Percentiles rank a stretch among this genome's conserved stretches.
Evolutionary conservation across 2,797 vertebrate species (phyloP).

Genomic region (Gastrophryne carolinensis): DNA sequence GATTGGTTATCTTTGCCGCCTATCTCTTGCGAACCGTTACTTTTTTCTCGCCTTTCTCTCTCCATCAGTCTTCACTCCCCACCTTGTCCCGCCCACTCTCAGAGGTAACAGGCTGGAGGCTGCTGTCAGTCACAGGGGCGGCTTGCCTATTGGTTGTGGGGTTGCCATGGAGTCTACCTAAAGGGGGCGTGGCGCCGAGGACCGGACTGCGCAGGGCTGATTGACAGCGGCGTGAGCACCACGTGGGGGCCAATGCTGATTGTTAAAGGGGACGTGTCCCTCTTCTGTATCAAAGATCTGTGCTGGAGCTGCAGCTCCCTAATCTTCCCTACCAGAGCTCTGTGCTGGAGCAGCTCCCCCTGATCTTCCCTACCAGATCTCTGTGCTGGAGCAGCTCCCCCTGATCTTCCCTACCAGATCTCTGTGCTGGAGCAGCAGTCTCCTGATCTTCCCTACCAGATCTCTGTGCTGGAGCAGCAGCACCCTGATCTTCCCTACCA

Average conservation of each 20-base stretch:
- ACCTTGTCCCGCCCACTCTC: not conserved
- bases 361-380: no score
- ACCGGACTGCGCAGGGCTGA: conserved; percentile 19
- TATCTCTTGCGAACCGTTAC: conserved; percentile 42
- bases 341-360: no score
- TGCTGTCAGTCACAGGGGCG: not conserved
- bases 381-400: no score
- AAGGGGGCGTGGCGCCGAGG: not conserved
- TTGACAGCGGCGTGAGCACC: conserved; percentile 19
- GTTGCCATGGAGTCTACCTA: conserved; percentile 4
- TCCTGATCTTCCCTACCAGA: no score
- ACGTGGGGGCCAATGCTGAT: conserved; percentile 29
- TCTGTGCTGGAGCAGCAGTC: no score
- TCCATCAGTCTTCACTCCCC: conserved; percentile 19
- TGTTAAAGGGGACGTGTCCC: not conserved
- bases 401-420: no score
- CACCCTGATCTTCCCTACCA: no score
- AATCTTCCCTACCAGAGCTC: no score
- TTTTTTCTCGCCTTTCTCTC: conserved; percentile 5
- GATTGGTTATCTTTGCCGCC: not conserved
- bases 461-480: no score
- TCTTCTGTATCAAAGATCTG: no score
- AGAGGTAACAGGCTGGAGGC: conserved; percentile 12
- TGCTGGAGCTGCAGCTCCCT: no score
- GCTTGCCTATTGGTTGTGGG: not conserved